Conservation (phyloP, 2,113 vertebrate species). For the Ursus arctos region DNA sequence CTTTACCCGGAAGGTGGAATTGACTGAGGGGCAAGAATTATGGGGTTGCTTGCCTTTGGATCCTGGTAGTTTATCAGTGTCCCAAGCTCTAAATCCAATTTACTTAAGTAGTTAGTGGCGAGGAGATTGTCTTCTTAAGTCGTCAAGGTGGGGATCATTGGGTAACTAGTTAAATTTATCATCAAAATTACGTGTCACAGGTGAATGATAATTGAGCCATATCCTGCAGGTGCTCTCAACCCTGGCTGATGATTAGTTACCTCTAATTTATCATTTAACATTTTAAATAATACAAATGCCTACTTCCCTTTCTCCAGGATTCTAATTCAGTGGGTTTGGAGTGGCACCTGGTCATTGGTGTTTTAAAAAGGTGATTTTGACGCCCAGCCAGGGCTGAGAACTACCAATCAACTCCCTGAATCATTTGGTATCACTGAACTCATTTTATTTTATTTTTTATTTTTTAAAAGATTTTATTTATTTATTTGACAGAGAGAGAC, state of each 20-base stretch:
- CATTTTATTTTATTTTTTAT: background rate
- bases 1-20: background rate
- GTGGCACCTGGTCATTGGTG: background rate
- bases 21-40: slow-evolving; percentile 30
- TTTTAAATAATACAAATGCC: slow-evolving; percentile 46
- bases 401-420: background rate
- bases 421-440: slow-evolving; percentile 7
- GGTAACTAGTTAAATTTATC: slow-evolving; percentile 78
- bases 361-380: slow-evolving; percentile 18
- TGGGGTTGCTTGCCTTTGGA: slow-evolving; percentile 65
- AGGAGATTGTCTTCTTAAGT: slow-evolving; percentile 51
- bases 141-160: slow-evolving; percentile 52
- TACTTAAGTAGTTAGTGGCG: slow-evolving; percentile 59
- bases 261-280: slow-evolving; percentile 39
- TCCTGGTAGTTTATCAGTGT: slow-evolving; percentile 66
- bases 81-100: slow-evolving; percentile 67
- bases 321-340: background rate
- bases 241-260: slow-evolving; percentile 14
- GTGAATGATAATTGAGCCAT: slow-evolving; percentile 46
- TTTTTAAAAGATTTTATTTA: no score
- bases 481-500: no score
- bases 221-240: slow-evolving; percentile 51
- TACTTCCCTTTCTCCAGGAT: background rate
- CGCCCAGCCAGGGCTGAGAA: background rate
- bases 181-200: slow-evolving; percentile 69